phyloP scores from a whole-genome alignment of 2,113 vertebrate species.

The Gavia stellata region DNA sequence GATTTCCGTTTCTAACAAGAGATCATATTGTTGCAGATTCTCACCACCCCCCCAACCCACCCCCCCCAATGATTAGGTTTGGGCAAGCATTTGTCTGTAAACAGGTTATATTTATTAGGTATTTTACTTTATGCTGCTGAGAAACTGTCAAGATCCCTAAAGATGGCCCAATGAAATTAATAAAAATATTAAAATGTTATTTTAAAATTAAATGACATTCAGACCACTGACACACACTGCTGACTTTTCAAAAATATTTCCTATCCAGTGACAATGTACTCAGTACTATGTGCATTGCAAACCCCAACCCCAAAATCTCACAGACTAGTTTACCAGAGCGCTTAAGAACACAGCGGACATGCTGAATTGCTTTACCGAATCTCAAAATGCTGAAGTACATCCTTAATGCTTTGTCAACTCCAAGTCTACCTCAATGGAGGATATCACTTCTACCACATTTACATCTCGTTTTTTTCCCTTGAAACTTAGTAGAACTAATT shows the following conservation, averaged over 20 bases:
- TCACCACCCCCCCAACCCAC: no score
- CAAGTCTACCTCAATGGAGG: background rate
- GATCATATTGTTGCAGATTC: background rate
- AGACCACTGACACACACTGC: background rate
- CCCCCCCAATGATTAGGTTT: background rate
- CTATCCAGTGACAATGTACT: background rate
- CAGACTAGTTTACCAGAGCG: background rate
- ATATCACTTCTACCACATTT: background rate
- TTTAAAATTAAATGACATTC: background rate
- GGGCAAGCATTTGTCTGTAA: background rate
- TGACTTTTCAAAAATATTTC: background rate
- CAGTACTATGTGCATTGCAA: background rate
- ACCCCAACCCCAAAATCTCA: background rate
- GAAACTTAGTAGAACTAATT: background rate
- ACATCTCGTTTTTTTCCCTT: background rate
- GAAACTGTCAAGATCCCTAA: background rate
- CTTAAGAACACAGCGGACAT: background rate
- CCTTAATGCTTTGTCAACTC: background rate
- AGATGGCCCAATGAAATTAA: background rate
- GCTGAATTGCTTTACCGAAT: background rate
- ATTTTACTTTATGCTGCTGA: background rate
- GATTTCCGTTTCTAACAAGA: background rate
- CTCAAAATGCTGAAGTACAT: background rate
- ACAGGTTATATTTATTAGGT: background rate
- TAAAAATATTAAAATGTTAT: background rate